Conservation (phyloP, 2,888 invertebrate genomes). For the Sthenelais limicola region DNA sequence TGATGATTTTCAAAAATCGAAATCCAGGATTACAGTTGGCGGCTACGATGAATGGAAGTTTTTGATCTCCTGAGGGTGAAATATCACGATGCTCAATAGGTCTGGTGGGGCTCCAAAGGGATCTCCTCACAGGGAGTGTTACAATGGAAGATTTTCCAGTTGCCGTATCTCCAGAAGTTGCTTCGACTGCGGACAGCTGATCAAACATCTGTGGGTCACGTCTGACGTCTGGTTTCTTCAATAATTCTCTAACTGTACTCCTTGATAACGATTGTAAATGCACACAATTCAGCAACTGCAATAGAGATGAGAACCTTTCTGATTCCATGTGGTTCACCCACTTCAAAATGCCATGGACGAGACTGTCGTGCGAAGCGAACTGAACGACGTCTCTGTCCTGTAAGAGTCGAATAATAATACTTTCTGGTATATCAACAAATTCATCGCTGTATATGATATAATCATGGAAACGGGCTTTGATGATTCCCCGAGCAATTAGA, state of each 20-base stretch:
- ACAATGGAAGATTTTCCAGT: background rate
- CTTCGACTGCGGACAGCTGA: background rate
- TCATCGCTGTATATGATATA: constrained; percentile 66
- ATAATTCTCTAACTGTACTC: constrained; percentile 3
- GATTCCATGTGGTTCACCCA: constrained; percentile 63
- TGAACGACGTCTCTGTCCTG: constrained; percentile 62
- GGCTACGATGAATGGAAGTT: constrained; percentile 59
- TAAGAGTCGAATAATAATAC: constrained; percentile 60
- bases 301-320: constrained; percentile 51
- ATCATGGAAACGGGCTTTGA: constrained; percentile 68
- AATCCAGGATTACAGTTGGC: constrained; percentile 65
- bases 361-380: constrained; percentile 61
- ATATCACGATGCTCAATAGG: too few relatives aligned
- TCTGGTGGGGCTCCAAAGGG: background rate
- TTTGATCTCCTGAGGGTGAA: background rate
- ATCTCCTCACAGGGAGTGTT: background rate
- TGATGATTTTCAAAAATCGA: constrained; percentile 65
- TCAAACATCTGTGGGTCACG: constrained; percentile 6
- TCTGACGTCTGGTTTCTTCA: constrained; percentile 17
- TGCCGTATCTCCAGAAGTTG: constrained; percentile 14
- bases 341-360: constrained; percentile 60
- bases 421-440: constrained; percentile 63
- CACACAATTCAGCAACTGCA: constrained; percentile 37
- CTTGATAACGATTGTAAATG: constrained; percentile 20
- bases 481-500: constrained; percentile 60